Base-by-base conservation (phyloP, 2,888 invertebrate species). In the Yponomeuta cagnagella region DNA sequence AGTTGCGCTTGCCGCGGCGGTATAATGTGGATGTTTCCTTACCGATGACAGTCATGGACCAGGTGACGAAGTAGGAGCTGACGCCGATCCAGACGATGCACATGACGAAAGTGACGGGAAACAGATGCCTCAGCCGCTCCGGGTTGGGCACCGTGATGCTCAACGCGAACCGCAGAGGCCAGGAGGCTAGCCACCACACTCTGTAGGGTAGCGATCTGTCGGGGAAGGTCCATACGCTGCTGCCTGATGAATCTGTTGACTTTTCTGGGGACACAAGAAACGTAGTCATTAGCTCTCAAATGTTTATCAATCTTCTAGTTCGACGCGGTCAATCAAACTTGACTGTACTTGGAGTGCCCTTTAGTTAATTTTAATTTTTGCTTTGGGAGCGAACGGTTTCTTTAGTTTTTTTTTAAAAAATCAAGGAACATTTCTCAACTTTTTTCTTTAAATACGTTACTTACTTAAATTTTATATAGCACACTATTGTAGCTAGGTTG, bases 1-100 rank as follows among this genome's bases (percentile, higher is more conserved):
- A 33, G 33, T 33, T 33, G 33, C 33, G 5, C 33, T 33, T 33
- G 33, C 33, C 33, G 33, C 33, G 3, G 3, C 33, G 43, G 43
- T 43, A 6, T 43, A 43, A 43, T 33, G 3, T 15, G 12, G 15
- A 58, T 15, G 52, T 77, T 71, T 73, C 10, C 87, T 86, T 84
- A 96, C 98, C 98, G 74, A 98, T 94, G 4, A 96, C 93, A 48
- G 97, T 95, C 83, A 98, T 95, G 95, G 98, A 97, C 98, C 98
- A 98, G 0, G 98, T 96, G 43, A 97, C 96, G 71, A 97, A 78
- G 81, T 98, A 98, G 0, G 98, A 97, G 74, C 97, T 95, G 1
- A 92, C 84, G 2, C 96, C 98, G 74, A 98, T 97, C 95, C 97
- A 97, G 2, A 96, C 83, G 43, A 98, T 95, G 80, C 97, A 97